phyloP scores from a whole-genome alignment of 2,113 vertebrate genomes.

The Paradisaea rubra region DNA sequence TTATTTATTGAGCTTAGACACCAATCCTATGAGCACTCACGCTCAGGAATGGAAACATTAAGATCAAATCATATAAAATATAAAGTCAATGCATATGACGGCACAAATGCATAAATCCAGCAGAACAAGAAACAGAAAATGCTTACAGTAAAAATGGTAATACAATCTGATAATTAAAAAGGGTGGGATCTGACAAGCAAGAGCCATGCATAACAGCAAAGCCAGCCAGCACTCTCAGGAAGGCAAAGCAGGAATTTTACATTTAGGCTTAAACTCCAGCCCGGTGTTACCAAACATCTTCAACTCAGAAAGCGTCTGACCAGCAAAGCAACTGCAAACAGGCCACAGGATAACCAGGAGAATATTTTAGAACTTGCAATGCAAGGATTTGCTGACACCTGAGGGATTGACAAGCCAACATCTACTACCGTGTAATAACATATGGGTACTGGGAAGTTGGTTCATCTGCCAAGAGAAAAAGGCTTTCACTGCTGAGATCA shows the following conservation, averaged over 20 bases:
- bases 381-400: background rate
- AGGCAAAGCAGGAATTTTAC: background rate
- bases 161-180: slow-evolving; percentile 52
- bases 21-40: background rate
- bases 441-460: background rate
- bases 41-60: slow-evolving; percentile 1
- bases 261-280: background rate
- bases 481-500: background rate
- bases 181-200: background rate
- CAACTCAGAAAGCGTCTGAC: background rate
- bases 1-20: slow-evolving; percentile 25
- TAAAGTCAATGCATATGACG: background rate
- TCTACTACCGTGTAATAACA: background rate
- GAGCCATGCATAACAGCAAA: background rate
- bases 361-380: background rate
- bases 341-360: background rate
- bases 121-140: slow-evolving; percentile 20
- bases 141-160: slow-evolving; percentile 1
- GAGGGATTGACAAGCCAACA: background rate
- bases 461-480: background rate
- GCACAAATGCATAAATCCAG: slow-evolving; percentile 6
- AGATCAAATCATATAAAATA: slow-evolving; percentile 17
- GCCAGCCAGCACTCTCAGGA: background rate
- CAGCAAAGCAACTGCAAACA: background rate
- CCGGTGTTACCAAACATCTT: background rate